phyloP scores from a whole-genome alignment of 2,888 invertebrate species.

The Orgyia antiqua region DNA sequence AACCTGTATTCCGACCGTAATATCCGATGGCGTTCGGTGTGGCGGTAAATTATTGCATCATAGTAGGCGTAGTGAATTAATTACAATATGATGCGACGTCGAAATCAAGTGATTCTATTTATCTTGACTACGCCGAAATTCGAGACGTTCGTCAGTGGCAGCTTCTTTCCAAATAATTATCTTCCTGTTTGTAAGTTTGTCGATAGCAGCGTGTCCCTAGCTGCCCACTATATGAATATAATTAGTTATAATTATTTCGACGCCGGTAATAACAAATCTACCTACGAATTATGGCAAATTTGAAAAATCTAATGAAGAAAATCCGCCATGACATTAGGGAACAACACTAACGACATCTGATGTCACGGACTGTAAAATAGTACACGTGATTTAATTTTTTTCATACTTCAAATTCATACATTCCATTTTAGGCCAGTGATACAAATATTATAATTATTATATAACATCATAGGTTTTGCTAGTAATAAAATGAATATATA shows the following conservation, averaged over 20 bases:
- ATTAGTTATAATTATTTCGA: slow-evolving; percentile 55
- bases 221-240: slow-evolving; percentile 53
- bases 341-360: slow-evolving; percentile 70
- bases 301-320: slow-evolving; percentile 65
- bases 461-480: no score
- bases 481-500: no score
- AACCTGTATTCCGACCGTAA: slow-evolving; percentile 49
- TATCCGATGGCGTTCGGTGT: slow-evolving; percentile 41
- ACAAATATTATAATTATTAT: no score
- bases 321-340: slow-evolving; percentile 73
- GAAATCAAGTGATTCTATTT: slow-evolving; percentile 50
- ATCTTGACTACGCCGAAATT: slow-evolving; percentile 61
- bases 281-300: slow-evolving; percentile 68
- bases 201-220: slow-evolving; percentile 48
- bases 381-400: slow-evolving; percentile 68
- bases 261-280: slow-evolving; percentile 66
- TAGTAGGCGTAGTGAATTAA: slow-evolving; percentile 56
- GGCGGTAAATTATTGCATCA: slow-evolving; percentile 58
- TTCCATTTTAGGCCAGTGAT: slow-evolving; percentile 58
- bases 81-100: slow-evolving; percentile 50
- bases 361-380: slow-evolving; percentile 38
- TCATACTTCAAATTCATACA: slow-evolving; percentile 45
- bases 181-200: slow-evolving; percentile 38
- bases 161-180: slow-evolving; percentile 45
- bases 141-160: slow-evolving; percentile 59